These are phyloP conservation scores for Drosophila malerkotliana DNA, from an alignment of 1,140 invertebrate species.

Conservation along the genomic window DNA sequence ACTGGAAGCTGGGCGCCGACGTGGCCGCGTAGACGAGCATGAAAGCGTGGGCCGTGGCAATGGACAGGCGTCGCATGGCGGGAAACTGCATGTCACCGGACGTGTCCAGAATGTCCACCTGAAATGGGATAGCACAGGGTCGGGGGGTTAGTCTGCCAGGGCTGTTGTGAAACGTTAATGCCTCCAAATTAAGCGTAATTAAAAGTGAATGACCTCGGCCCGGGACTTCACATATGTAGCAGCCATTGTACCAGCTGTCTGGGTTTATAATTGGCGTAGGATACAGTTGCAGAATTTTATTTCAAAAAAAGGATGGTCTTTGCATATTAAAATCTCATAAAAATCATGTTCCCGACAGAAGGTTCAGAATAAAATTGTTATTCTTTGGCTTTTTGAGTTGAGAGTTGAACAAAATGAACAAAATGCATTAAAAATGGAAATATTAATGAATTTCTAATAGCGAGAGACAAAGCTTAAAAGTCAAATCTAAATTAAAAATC, in stretches of 20 bases:
- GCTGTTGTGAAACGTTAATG: slow-evolving; percentile 8
- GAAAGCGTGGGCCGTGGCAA: slow-evolving; percentile 95
- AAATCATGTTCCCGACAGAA: too few relatives aligned
- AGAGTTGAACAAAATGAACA: too few relatives aligned
- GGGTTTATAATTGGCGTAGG: slow-evolving; percentile 9
- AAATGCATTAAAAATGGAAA: too few relatives aligned
- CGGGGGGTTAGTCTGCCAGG: slow-evolving; percentile 12
- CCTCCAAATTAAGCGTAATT: slow-evolving; percentile 23
- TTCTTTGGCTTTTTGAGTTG: too few relatives aligned
- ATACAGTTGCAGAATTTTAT: neutral
- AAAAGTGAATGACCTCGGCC: slow-evolving; percentile 7
- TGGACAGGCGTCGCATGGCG: slow-evolving; percentile 93
- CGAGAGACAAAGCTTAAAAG: too few relatives aligned
- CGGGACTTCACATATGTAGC: neutral
- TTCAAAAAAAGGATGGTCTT: neutral
- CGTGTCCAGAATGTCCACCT: slow-evolving; percentile 95
- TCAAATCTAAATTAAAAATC: too few relatives aligned
- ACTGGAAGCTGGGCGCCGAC: slow-evolving; percentile 89
- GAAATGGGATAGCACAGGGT: slow-evolving; percentile 33
- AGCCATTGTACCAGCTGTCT: neutral
- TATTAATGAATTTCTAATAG: too few relatives aligned
- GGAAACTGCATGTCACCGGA: slow-evolving; percentile 94
- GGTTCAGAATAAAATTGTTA: too few relatives aligned
- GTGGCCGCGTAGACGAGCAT: slow-evolving; percentile 95
- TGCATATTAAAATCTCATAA: too few relatives aligned